Evolutionary conservation across 2,888 invertebrate species (phyloP), one percentile per base, ranked within the genome.

Genomic region (Aelia acuminata): DNA sequence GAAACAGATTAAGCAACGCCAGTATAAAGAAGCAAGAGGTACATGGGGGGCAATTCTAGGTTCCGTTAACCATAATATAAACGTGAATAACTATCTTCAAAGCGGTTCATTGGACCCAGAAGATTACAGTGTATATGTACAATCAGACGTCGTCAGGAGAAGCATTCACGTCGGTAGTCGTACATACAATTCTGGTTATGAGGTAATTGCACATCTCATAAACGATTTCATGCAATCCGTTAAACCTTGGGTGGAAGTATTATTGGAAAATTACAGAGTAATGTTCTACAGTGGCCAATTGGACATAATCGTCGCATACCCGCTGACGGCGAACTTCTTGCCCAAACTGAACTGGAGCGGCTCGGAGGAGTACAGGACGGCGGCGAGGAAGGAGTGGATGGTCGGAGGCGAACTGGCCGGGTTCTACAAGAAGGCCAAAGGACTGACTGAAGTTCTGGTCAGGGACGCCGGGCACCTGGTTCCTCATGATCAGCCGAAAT

Each of bases 281-380:
- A 94, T 98, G 84, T 94, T 98, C 89, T 98, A 98, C 92, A 98
- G 95, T 91, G 98, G 98, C 0, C 98, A 98, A 91, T 92, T 98
- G 90, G 98, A 98, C 92, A 96, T 98, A 22, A 97, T 98, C 90
- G 96, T 98, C 0, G 97, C 97, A 0, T 97, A 97, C 92, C 97
- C 97, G 3, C 18, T 70, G 87, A 98, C 98, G 0, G 94, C 96
- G 35, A 96, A 96, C 91, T 98, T 96, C 92, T 92, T 98, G 49
- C 93, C 94, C 90, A 94, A 95, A 87, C 93, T 97, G 1, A 94
- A 95, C 84, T 97, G 97, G 93, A 94, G 93, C 39, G 95, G 94
- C 1, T 93, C 95, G 0, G 93, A 93, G 5, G 93, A 94, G 3
- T 97, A 96, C 92, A 94, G 94, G 91, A 93, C 92, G 2, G 95